Evolutionary conservation across 2,888 invertebrate genomes (phyloP).

Genomic region (Diadromus collaris): DNA sequence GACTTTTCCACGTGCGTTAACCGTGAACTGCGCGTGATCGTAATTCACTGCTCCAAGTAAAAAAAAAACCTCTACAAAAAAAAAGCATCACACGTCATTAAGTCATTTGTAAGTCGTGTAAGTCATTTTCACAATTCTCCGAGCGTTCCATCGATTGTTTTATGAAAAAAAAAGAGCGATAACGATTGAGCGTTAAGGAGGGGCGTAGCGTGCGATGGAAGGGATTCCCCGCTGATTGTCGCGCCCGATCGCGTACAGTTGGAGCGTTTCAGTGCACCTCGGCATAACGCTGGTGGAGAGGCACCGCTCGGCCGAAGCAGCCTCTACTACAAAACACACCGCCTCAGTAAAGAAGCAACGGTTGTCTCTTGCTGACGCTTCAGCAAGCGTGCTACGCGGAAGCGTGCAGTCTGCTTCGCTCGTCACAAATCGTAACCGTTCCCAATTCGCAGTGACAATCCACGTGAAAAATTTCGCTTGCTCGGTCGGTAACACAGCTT

Average conservation of each 20-base stretch:
- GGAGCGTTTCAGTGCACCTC: constrained; percentile 38
- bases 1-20: background rate
- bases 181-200: constrained; percentile 2
- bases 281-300: constrained; percentile 51
- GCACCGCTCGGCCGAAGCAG: constrained; percentile 46
- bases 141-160: background rate
- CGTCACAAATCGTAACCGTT: background rate
- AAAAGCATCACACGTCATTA: background rate
- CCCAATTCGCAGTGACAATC: background rate
- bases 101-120: too few species aligned
- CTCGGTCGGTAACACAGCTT: background rate
- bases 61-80: background rate
- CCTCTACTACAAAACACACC: constrained; percentile 69
- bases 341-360: constrained; percentile 72
- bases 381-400: background rate
- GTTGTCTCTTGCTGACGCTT: constrained; percentile 71
- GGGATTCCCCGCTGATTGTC: constrained; percentile 12
- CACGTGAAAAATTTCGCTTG: background rate
- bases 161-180: background rate
- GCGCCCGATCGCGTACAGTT: constrained; percentile 22
- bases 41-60: background rate
- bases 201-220: constrained; percentile 21
- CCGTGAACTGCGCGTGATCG: constrained; percentile 12
- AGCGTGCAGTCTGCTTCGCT: background rate
- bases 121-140: background rate